A percentile compares a stretch with the other conserved stretches of the same genome.
phyloP scores from a whole-genome alignment of 2,113 vertebrate genomes.

The Podarcis raffonei region DNA sequence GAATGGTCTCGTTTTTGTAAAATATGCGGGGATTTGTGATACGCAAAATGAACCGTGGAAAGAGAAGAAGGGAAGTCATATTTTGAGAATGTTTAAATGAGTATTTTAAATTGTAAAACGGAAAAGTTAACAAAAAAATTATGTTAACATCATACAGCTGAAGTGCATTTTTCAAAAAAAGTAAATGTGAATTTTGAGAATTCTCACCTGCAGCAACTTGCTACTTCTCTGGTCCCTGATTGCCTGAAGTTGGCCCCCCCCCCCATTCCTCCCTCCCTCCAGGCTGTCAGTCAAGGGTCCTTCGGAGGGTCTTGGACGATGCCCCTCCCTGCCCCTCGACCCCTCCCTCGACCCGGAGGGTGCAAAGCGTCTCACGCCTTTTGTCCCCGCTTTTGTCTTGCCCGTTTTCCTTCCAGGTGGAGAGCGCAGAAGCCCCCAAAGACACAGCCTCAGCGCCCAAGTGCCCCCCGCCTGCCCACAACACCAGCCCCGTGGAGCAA shows the following conservation, averaged over 20 bases:
- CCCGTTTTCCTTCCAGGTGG: slow-evolving; percentile 74
- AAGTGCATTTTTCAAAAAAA: no score
- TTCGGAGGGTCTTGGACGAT: neutral
- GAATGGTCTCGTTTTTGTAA: no score
- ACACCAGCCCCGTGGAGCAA: slow-evolving; percentile 77
- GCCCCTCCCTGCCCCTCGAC: neutral
- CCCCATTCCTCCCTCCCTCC: neutral
- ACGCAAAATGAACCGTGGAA: no score
- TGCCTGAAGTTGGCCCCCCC: neutral
- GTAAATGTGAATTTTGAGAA: no score
- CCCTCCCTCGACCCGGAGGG: neutral
- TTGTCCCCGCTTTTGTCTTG: neutral
- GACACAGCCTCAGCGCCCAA: slow-evolving; percentile 78
- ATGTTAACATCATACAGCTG: no score
- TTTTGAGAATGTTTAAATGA: no score
- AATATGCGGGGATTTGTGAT: neutral
- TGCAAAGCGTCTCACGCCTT: neutral
- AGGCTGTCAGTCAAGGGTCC: neutral
- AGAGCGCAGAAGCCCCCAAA: slow-evolving; percentile 81
- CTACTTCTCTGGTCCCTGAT: no score
- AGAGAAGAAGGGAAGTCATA: no score
- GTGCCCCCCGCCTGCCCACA: slow-evolving; percentile 76
- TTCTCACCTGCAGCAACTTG: no score
- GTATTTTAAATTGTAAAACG: no score
- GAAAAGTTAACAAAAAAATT: no score